phyloP scores from a whole-genome alignment of 2,797 vertebrate species.

The Mastacembelus armatus region DNA sequence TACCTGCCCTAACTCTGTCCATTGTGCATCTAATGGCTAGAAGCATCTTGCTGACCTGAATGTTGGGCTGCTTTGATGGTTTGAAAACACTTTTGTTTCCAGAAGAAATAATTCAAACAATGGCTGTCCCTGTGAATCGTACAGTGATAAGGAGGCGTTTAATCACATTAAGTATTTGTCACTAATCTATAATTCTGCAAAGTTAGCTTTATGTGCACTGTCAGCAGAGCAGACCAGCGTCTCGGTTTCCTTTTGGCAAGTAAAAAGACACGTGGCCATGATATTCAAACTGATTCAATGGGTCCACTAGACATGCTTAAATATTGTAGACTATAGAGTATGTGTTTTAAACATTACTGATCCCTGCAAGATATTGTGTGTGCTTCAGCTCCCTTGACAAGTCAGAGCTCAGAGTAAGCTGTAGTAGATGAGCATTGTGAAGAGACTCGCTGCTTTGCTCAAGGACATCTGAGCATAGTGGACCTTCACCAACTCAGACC shows the following conservation, averaged over 20 bases:
- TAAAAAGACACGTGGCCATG: too few species aligned
- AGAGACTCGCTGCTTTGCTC: slow-evolving; percentile 7
- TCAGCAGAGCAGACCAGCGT: too few species aligned
- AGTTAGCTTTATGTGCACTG: not conserved
- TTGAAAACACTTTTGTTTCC: not conserved
- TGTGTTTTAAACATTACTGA: slow-evolving; percentile 23
- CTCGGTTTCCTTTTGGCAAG: too few species aligned
- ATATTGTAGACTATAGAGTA: slow-evolving; percentile 1
- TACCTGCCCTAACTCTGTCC: not conserved
- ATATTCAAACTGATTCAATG: not conserved
- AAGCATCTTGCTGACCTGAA: not conserved
- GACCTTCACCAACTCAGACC: not conserved
- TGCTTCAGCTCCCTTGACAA: slow-evolving; percentile 7
- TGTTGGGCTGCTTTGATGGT: too few species aligned
- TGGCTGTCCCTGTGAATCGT: not conserved
- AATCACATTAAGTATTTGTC: not conserved
- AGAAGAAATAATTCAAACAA: not conserved
- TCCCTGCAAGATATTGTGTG: not conserved
- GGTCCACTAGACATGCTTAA: not conserved
- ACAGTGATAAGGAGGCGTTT: not conserved
- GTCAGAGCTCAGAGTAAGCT: slow-evolving; percentile 16
- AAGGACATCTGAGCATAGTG: slow-evolving; percentile 7
- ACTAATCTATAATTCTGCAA: not conserved
- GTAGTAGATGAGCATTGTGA: not conserved
- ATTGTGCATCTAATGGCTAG: not conserved